phyloP scores from a whole-genome alignment of 2,113 vertebrate genomes.

The Tauraco erythrolophus region DNA sequence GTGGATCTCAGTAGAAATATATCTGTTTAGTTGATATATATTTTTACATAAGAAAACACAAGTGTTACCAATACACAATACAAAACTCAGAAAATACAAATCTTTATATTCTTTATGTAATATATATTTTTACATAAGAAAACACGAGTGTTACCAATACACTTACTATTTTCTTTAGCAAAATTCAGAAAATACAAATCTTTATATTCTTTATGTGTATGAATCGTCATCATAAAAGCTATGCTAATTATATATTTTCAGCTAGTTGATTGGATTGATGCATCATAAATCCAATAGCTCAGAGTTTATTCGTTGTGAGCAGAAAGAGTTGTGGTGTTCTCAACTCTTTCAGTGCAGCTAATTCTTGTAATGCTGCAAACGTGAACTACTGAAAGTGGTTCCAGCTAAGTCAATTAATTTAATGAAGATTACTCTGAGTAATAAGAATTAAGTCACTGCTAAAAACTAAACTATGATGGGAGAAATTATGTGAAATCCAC shows the following conservation, averaged over 20 bases:
- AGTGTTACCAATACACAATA: not conserved
- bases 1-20: not conserved
- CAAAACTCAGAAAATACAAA: not conserved
- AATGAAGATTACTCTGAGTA: not conserved
- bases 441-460: not conserved
- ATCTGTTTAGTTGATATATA: not conserved
- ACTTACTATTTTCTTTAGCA: no score
- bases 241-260: not conserved
- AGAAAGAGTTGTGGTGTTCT: not conserved
- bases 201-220: not conserved
- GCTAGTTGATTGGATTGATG: not conserved
- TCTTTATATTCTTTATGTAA: rapidly evolving
- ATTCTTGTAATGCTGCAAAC: not conserved
- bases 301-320: not conserved
- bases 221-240: not conserved
- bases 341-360: not conserved
- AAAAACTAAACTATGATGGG: not conserved
- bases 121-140: not conserved
- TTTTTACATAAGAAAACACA: not conserved
- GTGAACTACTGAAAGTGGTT: not conserved
- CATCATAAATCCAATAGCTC: not conserved
- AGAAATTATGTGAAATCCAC: not conserved
- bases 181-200: not conserved
- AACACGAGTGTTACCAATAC: not conserved
- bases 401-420: not conserved